Base-by-base conservation (phyloP, 2,888 invertebrate genomes). In the Diloba caeruleocephala region DNA sequence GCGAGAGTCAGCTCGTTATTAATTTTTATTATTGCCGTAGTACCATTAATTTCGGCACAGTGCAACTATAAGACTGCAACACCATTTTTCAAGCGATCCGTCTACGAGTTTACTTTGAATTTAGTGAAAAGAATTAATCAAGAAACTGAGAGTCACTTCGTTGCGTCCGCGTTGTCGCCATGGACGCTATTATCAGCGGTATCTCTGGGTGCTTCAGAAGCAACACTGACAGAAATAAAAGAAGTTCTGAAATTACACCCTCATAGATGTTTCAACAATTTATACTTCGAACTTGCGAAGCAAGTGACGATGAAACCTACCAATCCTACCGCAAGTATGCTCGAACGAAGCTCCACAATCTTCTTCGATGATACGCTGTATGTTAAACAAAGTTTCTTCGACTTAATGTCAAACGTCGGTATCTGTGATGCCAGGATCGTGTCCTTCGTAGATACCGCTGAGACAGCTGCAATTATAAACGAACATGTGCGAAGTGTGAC, bases 81-180 rank as follows among this genome's bases (percentile, higher is more conserved):
- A 0, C 57, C 61, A 0, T 58, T 49, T 5, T 78, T 85, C 52
- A 78, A 76, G 42, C 64, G 84, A 37, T 77, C 86, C 0, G 55
- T 85, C 3, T 85, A 82, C 65, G 81, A 85, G n/a, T 88, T 87
- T 28, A 76, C 83, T 0, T 46, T 78, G 14, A 72, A 81, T 6
- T 58, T 88, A 17, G 66, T 77, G 4, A 61, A 55, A 9, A 74
- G 87, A 45, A 71, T 87, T 5, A 80, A 76, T 3, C 53, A 79
- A 26, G 89, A 90, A 10, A 86, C 84, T 0, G 90, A 91, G 0
- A 81, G 84, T 14, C 92, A 92, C 39, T 92, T 91, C 62, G 74
- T 90, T 0, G 62, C 84, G 0, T 90, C 91, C 0, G 82, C 88
- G 0, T 57, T 91, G 0, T 91, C 91, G 0, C 77, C 85, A 13